Evolutionary conservation across 2,113 vertebrate genomes (phyloP).

Genomic region (Callipepla squamata): DNA sequence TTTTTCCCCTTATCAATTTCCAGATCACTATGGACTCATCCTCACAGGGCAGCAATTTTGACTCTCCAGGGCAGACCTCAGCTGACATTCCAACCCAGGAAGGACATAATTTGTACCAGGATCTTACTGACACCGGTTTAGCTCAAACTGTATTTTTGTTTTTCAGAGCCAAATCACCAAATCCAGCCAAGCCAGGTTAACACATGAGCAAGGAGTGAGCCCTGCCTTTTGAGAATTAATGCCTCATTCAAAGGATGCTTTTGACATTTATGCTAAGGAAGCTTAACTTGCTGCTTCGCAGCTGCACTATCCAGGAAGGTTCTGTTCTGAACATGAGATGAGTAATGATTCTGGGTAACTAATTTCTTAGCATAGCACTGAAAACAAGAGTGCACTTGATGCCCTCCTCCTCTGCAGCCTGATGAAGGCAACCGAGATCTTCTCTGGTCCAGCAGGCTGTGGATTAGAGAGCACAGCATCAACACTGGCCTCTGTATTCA

Average conservation of each 20-base stretch:
- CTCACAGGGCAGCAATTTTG: not conserved
- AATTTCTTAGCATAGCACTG: not conserved
- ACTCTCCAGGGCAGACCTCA: slow-evolving; percentile 7
- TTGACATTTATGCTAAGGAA: not conserved
- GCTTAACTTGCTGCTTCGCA: not conserved
- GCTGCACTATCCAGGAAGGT: not conserved
- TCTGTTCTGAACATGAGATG: not conserved
- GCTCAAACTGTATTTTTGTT: not conserved
- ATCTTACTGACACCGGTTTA: not conserved
- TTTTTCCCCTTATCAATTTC: not conserved
- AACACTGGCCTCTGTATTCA: not conserved
- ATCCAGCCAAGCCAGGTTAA: too few relatives aligned
- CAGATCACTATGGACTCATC: slow-evolving; percentile 25
- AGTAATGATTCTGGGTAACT: not conserved
- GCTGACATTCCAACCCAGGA: slow-evolving; percentile 19
- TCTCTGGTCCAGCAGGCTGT: not conserved
- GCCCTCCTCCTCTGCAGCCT: not conserved
- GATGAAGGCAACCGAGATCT: not conserved
- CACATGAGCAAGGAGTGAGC: too few relatives aligned
- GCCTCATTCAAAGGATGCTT: not conserved
- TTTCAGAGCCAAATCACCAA: not conserved
- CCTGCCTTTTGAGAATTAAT: not conserved
- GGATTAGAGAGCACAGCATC: not conserved
- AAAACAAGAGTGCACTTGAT: not conserved
- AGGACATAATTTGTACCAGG: slow-evolving; percentile 28